Evolutionary conservation across 1,140 invertebrate genomes (phyloP).

Genomic region (Drosophila leontia): DNA sequence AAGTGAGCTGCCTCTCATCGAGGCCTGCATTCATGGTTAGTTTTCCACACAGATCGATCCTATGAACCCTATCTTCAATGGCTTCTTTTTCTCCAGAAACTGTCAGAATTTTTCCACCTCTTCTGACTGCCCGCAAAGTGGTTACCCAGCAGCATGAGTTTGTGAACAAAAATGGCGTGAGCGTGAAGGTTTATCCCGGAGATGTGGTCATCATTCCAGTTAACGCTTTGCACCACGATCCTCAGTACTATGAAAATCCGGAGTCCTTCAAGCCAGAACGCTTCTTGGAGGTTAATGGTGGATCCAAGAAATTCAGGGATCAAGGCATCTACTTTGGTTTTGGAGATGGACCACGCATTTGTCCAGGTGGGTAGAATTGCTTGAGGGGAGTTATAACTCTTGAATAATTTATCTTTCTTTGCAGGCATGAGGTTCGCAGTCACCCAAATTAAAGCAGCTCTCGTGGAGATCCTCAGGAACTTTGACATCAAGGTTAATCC

Average conservation of each 20-base stretch:
- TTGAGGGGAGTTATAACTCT: neutral
- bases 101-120: conserved; percentile 55
- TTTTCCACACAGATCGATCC: neutral
- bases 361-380: conserved; percentile 85
- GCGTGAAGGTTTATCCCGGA: conserved; percentile 77
- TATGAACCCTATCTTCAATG: neutral
- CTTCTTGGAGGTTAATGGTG: conserved; percentile 85
- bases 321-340: conserved; percentile 87
- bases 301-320: conserved; percentile 78
- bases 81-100: conserved; percentile 33
- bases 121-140: conserved; percentile 37
- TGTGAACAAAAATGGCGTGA: conserved; percentile 52
- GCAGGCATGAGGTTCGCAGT: conserved; percentile 69
- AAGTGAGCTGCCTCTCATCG: conserved; percentile 57
- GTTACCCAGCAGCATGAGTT: conserved; percentile 49
- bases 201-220: conserved; percentile 86
- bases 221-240: conserved; percentile 87
- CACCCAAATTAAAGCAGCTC: conserved; percentile 66
- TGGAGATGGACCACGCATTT: conserved; percentile 87
- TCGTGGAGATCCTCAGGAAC: conserved; percentile 60
- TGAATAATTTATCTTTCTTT: neutral
- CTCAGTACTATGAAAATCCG: conserved; percentile 88
- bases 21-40: conserved; percentile 65
- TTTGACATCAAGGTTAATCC: conserved; percentile 64
- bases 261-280: conserved; percentile 88